These are phyloP conservation scores for Odocoileus virginianus DNA, from an alignment of 2,113 vertebrate genomes.

Conservation along the genomic window DNA sequence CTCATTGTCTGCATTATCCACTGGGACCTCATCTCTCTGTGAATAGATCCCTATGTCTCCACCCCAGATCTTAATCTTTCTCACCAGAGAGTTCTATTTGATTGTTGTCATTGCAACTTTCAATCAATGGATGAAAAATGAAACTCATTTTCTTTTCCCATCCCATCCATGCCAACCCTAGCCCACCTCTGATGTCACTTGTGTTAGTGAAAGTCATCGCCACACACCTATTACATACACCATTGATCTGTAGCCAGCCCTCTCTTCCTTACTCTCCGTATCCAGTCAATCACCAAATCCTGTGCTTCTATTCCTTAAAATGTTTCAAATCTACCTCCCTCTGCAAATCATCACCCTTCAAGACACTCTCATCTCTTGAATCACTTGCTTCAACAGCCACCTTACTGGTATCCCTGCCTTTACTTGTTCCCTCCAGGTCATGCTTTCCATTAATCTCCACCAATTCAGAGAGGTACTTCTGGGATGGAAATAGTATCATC, in stretches of 20 bases:
- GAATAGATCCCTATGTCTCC: background rate
- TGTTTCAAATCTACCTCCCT: background rate
- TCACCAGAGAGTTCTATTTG: background rate
- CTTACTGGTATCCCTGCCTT: background rate
- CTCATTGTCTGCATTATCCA: background rate
- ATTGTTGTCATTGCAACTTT: background rate
- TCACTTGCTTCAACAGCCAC: background rate
- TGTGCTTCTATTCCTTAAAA: background rate
- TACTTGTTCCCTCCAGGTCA: rapidly evolving
- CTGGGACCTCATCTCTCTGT: background rate
- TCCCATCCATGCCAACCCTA: background rate
- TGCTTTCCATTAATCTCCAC: rapidly evolving
- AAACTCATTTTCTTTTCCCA: background rate
- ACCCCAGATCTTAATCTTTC: background rate
- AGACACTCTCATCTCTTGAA: background rate
- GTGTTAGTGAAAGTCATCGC: background rate
- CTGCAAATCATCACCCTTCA: background rate
- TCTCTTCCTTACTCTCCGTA: background rate
- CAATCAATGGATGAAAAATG: background rate
- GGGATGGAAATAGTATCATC: background rate
- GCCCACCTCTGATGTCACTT: background rate
- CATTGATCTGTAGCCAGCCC: background rate
- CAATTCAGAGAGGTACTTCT: background rate
- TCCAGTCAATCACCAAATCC: background rate
- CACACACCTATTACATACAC: background rate